Base-by-base conservation (phyloP, 2,797 vertebrate species). In the Picus viridis region DNA sequence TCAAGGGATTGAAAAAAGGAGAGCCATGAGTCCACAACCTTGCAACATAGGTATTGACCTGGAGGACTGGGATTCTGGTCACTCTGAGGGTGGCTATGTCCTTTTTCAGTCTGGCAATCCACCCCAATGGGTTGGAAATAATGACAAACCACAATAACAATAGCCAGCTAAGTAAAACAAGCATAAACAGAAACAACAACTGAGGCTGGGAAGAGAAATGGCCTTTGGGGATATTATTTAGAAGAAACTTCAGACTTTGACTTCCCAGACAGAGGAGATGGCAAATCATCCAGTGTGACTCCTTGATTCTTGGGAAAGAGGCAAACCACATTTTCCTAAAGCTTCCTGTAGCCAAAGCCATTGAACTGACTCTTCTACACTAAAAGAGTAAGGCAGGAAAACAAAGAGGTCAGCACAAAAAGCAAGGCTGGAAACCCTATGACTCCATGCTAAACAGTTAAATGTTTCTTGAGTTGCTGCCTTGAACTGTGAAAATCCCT, bases 141-240 rank as follows among this genome's bases (percentile, higher is more conserved):
- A 95, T 86, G 89, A 91, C 83, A 94, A 95, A 92, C 93, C 95
- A 74, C 96, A 96, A 63, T 85, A 93, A 95, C 94, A 95, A 96
- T 95, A 95, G 91, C 78, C 91, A 91, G 80, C 83, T 90, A 85
- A 95, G 94, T 77, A 91, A 93, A 95, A 87, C 84, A 92, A 95
- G 80, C 85, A 96, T 74, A 94, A 95, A 96, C 88, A 95, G 77
- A 95, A 95, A 95, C 68, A 95, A 91, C 90, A 89, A 95, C 85
- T 84, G 86, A 93, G 85, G 36, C 85, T 86, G 92, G 80, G 74
- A 95, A 92, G 80, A 84, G 56, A 94, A 94, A 91, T 77, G 88
- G 94, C 94, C 91, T 96, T 92, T 75, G 92, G 91, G 96, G 83
- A 96, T 91, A 86, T 79, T 71, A 86, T 88, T 96, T 92, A 95